Evolutionary conservation across 2,888 invertebrate species (phyloP).

Genomic region (Epinotia bilunana): DNA sequence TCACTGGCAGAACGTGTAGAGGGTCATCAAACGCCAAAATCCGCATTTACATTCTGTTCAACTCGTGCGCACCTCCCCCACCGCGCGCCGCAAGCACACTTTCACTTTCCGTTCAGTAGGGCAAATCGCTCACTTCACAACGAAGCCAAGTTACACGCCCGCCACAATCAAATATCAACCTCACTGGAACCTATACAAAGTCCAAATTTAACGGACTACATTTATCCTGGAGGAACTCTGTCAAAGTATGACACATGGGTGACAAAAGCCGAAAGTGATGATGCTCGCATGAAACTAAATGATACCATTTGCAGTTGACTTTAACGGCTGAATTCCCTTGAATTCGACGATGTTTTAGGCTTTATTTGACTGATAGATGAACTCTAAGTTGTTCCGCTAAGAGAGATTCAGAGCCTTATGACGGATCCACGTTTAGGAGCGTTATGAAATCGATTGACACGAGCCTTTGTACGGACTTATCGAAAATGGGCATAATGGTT

Average conservation of each 20-base stretch:
- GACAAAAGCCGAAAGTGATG: constrained; percentile 68
- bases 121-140: constrained; percentile 64
- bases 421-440: constrained; percentile 71
- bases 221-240: constrained; percentile 56
- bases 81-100: constrained; percentile 66
- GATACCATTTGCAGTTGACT: neutral
- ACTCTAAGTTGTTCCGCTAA: constrained; percentile 64
- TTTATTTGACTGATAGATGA: constrained; percentile 50
- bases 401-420: constrained; percentile 81
- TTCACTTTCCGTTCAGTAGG: constrained; percentile 83
- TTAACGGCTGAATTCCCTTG: constrained; percentile 53
- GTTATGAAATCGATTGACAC: constrained; percentile 80
- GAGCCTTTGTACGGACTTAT: constrained; percentile 63
- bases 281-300: constrained; percentile 45
- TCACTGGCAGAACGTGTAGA: constrained; percentile 51
- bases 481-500: constrained; percentile 48
- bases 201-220: constrained; percentile 44
- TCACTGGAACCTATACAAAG: neutral
- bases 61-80: constrained; percentile 63
- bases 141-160: constrained; percentile 45
- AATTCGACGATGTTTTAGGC: constrained; percentile 47
- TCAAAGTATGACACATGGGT: constrained; percentile 52
- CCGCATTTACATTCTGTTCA: constrained; percentile 72
- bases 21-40: constrained; percentile 78
- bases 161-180: constrained; percentile 47